Evolutionary conservation across 2,113 vertebrate genomes (phyloP).

Genomic region (Eretmochelys imbricata): DNA sequence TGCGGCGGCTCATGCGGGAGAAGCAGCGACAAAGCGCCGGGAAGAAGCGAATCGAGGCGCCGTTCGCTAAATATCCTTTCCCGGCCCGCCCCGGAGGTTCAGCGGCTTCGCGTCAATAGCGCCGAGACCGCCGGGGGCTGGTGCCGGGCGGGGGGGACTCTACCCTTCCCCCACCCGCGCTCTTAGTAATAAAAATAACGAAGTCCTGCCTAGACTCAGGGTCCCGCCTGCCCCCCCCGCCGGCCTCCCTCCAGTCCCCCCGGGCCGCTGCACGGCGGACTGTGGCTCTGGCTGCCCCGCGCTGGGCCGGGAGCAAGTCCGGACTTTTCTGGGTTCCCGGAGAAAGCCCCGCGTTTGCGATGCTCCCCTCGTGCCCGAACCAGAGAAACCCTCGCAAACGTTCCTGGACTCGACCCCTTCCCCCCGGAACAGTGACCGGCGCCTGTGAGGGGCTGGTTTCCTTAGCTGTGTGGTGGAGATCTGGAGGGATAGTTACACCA

Average conservation of each 20-base stretch:
- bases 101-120: too few species aligned
- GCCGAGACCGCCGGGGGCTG: background rate
- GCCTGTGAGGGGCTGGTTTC: background rate
- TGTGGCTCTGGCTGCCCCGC: background rate
- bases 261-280: accelerated
- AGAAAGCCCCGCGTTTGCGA: background rate
- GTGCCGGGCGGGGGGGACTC: background rate
- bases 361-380: background rate
- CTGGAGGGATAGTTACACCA: background rate
- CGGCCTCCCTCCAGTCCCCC: too few species aligned
- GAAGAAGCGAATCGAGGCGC: constrained; percentile 91
- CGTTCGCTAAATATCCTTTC: constrained; percentile 87
- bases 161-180: too few species aligned
- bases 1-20: constrained; percentile 91
- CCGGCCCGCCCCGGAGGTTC: background rate
- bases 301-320: too few species aligned
- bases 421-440: too few species aligned
- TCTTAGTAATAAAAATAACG: background rate
- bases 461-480: background rate
- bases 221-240: too few species aligned
- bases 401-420: too few species aligned
- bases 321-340: too few species aligned
- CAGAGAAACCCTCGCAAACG: too few species aligned
- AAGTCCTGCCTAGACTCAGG: too few species aligned
- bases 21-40: constrained; percentile 86